Evolutionary conservation across 2,888 invertebrate species (phyloP).

Genomic region (Polydesmus complanatus): DNA sequence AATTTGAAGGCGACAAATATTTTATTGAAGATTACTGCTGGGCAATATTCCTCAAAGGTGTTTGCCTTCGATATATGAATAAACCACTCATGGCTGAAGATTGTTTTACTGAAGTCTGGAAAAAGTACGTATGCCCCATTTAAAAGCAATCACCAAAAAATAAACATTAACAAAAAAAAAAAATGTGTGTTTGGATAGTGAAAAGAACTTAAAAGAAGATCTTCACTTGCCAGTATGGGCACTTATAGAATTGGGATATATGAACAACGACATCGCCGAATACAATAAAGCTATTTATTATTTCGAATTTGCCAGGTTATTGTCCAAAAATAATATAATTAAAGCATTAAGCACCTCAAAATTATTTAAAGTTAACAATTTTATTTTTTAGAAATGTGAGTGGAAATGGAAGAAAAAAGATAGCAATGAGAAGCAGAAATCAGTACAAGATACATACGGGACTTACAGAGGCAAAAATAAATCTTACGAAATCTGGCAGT

Average conservation of each 20-base stretch:
- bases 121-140: not conserved
- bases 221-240: not conserved
- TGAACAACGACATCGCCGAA: not conserved
- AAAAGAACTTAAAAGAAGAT: not conserved
- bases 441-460: not conserved
- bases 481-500: not conserved
- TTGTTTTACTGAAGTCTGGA: constrained; percentile 44
- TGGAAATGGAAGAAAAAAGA: not conserved
- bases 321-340: not conserved
- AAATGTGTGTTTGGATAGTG: not conserved
- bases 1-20: constrained; percentile 44
- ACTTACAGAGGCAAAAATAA: not conserved
- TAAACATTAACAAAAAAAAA: not conserved
- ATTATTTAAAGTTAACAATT: too few species aligned
- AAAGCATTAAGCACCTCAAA: too few species aligned
- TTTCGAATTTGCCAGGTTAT: not conserved
- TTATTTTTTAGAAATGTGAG: not conserved
- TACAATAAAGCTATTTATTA: not conserved
- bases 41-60: constrained; percentile 62
- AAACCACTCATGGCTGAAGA: constrained; percentile 63
- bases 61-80: constrained; percentile 63
- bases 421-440: not conserved
- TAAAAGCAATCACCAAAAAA: not conserved
- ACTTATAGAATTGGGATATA: not conserved
- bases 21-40: constrained; percentile 38